phyloP scores from a whole-genome alignment of 2,113 vertebrate genomes.

The Benitochromis conjunctus region DNA sequence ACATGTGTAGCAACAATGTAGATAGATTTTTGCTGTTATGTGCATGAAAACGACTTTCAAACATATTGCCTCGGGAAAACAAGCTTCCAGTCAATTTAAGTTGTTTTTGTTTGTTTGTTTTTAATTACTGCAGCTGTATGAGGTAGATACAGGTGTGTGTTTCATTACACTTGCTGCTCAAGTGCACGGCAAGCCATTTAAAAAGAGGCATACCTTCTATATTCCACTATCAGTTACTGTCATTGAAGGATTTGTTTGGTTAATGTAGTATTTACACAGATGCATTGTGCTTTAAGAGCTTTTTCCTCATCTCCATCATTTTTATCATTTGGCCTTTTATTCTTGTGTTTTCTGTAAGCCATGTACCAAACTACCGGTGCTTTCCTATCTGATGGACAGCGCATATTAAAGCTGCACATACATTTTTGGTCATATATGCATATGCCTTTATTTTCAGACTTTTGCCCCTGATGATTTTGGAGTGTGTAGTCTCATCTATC shows the following conservation, averaged over 20 bases:
- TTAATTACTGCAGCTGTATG: background rate
- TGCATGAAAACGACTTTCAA: background rate
- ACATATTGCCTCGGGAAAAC: background rate
- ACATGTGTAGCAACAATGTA: background rate
- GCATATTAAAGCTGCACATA: background rate
- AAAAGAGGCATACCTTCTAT: background rate
- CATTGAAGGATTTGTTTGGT: background rate
- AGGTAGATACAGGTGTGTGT: background rate
- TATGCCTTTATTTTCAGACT: conserved; percentile 73
- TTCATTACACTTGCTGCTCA: background rate
- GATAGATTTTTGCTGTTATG: background rate
- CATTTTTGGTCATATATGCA: background rate
- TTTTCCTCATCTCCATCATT: background rate
- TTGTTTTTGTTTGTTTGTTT: background rate
- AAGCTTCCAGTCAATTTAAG: background rate
- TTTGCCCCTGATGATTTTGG: conserved; percentile 73
- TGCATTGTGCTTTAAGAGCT: background rate
- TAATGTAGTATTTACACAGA: background rate
- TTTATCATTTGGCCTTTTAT: background rate
- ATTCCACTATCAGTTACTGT: background rate
- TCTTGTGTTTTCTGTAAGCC: background rate
- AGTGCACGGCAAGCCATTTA: background rate
- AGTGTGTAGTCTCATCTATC: conserved; percentile 70
- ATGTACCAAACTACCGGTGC: conserved; percentile 39
- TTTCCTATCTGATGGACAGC: background rate